These are phyloP conservation scores for Acleris holmiana DNA, from an alignment of 2,888 invertebrate species.

Conservation along the genomic window DNA sequence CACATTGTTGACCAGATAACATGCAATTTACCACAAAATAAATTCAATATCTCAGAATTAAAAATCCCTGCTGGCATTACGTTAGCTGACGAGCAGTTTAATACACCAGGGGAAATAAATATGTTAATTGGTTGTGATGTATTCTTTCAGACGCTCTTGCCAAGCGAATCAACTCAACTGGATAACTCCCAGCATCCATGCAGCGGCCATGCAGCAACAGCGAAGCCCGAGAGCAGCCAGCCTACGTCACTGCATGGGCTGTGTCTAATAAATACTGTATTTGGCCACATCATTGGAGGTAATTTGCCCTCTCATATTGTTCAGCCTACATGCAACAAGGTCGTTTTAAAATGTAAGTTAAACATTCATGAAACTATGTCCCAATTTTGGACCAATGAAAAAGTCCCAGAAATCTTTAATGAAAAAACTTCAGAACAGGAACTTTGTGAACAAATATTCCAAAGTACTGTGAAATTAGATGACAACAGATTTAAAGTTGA, in stretches of 20 bases:
- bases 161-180: background rate
- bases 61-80: conserved; percentile 21
- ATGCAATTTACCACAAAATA: conserved; percentile 37
- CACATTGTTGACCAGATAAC: conserved; percentile 41
- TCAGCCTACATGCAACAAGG: background rate
- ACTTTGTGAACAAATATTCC: conserved; percentile 34
- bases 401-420: conserved; percentile 35
- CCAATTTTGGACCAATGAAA: conserved; percentile 31
- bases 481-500: conserved; percentile 37
- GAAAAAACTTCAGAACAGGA: conserved; percentile 36
- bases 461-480: conserved; percentile 24
- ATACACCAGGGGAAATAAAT: conserved; percentile 35
- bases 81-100: conserved; percentile 37
- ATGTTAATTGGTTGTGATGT: conserved; percentile 38
- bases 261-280: conserved; percentile 25
- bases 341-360: conserved; percentile 22
- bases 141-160: conserved; percentile 40
- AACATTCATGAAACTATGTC: conserved; percentile 15
- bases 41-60: conserved; percentile 28
- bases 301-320: conserved; percentile 1
- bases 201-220: background rate
- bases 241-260: background rate
- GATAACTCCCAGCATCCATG: too few relatives aligned
- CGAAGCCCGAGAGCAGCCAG: background rate
- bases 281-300: conserved; percentile 37